Conservation (phyloP, 1,140 invertebrate species). For the Mesaphorura yosii region DNA sequence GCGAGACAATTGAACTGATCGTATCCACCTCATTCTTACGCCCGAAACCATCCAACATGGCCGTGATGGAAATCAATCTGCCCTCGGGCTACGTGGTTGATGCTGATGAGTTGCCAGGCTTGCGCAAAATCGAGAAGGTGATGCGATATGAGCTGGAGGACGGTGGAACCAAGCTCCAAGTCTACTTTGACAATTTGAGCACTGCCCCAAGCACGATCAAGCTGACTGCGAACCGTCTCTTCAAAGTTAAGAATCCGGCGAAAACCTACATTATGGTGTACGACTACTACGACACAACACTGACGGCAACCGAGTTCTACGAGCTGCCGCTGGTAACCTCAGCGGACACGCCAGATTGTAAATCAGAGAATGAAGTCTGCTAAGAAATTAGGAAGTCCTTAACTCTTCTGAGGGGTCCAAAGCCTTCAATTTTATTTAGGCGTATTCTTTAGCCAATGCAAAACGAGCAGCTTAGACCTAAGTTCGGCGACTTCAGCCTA, state of each 20-base stretch:
- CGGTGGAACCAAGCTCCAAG: conserved; percentile 57
- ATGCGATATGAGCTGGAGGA: conserved; percentile 66
- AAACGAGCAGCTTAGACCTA: too few species aligned
- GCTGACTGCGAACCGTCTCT: conserved; percentile 64
- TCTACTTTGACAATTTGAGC: conserved; percentile 64
- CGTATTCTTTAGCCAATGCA: too few species aligned
- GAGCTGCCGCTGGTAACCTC: too few species aligned
- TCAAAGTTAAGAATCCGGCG: conserved; percentile 70
- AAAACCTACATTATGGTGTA: conserved; percentile 71
- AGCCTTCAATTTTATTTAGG: too few species aligned
- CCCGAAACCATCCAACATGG: conserved; percentile 84
- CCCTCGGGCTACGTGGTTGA: conserved; percentile 75
- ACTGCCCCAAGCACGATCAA: not conserved
- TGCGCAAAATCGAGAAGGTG: conserved; percentile 52
- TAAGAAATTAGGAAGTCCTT: too few species aligned
- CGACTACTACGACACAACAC: conserved; percentile 83
- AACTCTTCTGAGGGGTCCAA: too few species aligned
- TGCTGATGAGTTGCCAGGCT: conserved; percentile 56
- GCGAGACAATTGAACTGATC: conserved; percentile 28
- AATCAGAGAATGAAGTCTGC: too few species aligned
- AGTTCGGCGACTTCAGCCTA: too few species aligned
- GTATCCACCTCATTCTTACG: too few species aligned
- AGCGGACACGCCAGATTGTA: too few species aligned
- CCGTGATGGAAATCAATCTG: conserved; percentile 69
- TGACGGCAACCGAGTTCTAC: conserved; percentile 51